These are phyloP conservation scores for Sylvietta virens DNA, from an alignment of 2,113 vertebrate species.

Conservation along the genomic window DNA sequence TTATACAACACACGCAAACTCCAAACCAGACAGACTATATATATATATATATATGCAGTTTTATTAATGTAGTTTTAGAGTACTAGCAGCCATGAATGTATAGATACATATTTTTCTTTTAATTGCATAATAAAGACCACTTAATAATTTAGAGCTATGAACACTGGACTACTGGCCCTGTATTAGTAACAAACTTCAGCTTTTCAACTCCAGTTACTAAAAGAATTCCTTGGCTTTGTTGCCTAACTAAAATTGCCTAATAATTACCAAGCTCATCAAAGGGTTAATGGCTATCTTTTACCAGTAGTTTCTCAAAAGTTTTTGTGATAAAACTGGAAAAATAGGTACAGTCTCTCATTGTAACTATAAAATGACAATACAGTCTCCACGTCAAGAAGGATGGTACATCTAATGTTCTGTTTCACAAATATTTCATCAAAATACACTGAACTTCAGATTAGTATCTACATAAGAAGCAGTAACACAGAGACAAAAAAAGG, in stretches of 20 bases:
- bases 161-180: not conserved
- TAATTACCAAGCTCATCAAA: not conserved
- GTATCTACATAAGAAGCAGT: not conserved
- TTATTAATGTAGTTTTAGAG: not conserved
- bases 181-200: not conserved
- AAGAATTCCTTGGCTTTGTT: not conserved
- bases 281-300: not conserved
- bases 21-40: not conserved
- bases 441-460: not conserved
- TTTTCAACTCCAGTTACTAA: not conserved
- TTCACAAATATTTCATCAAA: not conserved
- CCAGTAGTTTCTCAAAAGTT: not conserved
- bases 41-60: not conserved
- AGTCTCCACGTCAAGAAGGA: not conserved
- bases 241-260: not conserved
- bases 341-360: not conserved
- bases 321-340: not conserved
- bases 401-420: not conserved
- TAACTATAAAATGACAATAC: not conserved
- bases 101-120: not conserved
- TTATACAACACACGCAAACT: not conserved
- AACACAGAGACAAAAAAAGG: accelerated
- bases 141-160: not conserved
- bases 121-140: not conserved
- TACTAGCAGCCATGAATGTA: not conserved